Evolutionary conservation across 2,888 invertebrate species (phyloP), one percentile per base, ranked within the genome.

Genomic region (Seladonia tumulorum): DNA sequence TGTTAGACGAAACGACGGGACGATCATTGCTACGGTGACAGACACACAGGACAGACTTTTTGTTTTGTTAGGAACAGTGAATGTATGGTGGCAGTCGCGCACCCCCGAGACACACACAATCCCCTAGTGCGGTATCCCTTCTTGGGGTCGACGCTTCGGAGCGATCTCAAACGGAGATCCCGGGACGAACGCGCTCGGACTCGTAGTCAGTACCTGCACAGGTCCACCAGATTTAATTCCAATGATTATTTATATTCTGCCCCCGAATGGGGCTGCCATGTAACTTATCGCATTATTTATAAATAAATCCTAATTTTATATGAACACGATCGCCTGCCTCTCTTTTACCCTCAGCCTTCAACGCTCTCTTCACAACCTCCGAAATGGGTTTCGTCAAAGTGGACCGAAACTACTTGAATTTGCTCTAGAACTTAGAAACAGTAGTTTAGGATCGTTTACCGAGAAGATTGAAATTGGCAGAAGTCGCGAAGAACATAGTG

Each of bases 241-340:
- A 87, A 89, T 91, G 89, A 92, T 91, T 92, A 92, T 92, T 92
- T 92, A 92, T 92, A 89, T 87, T 86, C 78, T 83, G 77, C 88
- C 84, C 84, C 84, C 80, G 78, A 71, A 39, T 80, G 83, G 87
- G 88, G 83, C 81, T 72, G 87, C 89, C 87, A 88, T 91, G 91
- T 92, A 92, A 91, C 90, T 92, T 92, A 92, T 89, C 85, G 77
- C 76, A 87, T 86, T 92, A 92, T 92, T 92, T 92, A 92, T 92
- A 90, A 92, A 92, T 92, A 92, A 92, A 92, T 90, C 81, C 78
- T 92, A 89, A 91, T 92, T 92, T 92, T 92, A 87, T 92, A 91
- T 60, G 82, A 90, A 78, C 5, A 1, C 45, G 22, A n/a, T 60
- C 22, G 14, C 12, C 2, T 42, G 14, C 12, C 2, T 42, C 63